These are phyloP conservation scores for Poeciliopsis gracilis DNA, from an alignment of 2,797 vertebrate genomes.

Conservation along the genomic window DNA sequence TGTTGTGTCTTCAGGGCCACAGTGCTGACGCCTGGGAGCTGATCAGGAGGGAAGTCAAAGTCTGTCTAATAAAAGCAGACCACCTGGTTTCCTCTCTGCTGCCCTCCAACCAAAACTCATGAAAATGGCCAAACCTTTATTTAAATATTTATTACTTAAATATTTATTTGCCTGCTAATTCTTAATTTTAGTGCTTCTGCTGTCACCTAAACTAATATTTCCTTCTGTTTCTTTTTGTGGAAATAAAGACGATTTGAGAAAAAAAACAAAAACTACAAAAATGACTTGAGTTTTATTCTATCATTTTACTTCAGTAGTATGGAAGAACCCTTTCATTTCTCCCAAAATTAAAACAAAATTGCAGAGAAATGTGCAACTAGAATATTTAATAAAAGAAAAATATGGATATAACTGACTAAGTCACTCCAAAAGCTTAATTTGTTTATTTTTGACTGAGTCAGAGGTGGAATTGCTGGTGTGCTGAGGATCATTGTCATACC, in stretches of 20 bases:
- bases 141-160: not conserved
- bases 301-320: not conserved
- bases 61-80: conserved; percentile 7
- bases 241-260: not conserved
- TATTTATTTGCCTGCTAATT: not conserved
- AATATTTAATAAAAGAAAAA: no score
- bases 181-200: not conserved
- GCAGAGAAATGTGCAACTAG: not conserved
- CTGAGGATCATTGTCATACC: no score
- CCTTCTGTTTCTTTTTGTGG: not conserved
- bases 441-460: no score
- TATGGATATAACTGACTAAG: no score
- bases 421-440: not conserved
- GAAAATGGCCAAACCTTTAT: not conserved
- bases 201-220: not conserved
- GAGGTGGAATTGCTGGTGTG: no score
- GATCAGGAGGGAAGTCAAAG: conserved; percentile 16
- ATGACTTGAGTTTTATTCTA: not conserved
- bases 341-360: not conserved
- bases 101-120: accelerated
- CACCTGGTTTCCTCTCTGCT: conserved; percentile 14
- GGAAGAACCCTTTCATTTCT: not conserved
- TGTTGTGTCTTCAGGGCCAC: conserved; percentile 7
- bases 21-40: conserved; percentile 27
- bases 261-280: not conserved